A percentile compares a stretch with the other conserved stretches of the same genome.
Conservation (phyloP, 2,113 vertebrate species). For the Bubo scandiacus region DNA sequence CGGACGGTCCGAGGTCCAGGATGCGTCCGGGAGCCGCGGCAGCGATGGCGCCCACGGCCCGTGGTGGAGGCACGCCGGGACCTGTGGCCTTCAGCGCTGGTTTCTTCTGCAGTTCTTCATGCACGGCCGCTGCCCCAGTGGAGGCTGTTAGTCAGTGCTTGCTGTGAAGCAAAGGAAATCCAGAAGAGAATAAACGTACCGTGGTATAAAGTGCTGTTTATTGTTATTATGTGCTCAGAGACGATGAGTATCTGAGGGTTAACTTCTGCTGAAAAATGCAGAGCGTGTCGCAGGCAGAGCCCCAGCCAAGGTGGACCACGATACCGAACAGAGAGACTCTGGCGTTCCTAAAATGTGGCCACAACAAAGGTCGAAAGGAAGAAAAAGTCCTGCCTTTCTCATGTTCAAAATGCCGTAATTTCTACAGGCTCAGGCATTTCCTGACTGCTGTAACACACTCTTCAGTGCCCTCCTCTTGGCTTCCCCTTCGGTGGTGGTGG, state of each 20-base stretch:
- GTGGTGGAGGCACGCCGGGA: not conserved
- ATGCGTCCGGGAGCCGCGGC: rapidly evolving
- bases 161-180: not conserved
- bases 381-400: not conserved
- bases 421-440: not conserved
- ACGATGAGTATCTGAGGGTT: not conserved
- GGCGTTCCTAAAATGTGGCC: rapidly evolving
- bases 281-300: not conserved
- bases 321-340: not conserved
- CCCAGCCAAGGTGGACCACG: not conserved
- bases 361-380: not conserved
- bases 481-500: too few species aligned
- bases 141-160: not conserved
- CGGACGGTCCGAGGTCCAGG: not conserved
- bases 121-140: not conserved
- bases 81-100: not conserved
- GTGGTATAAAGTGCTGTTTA: not conserved
- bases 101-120: not conserved
- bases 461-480: not conserved
- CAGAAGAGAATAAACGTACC: not conserved
- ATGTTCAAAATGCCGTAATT: not conserved
- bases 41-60: rapidly evolving
- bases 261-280: not conserved
- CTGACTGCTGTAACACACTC: too few species aligned
- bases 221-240: not conserved